phyloP scores from a whole-genome alignment of 2,888 invertebrate species.

The Drosophila atripex region DNA sequence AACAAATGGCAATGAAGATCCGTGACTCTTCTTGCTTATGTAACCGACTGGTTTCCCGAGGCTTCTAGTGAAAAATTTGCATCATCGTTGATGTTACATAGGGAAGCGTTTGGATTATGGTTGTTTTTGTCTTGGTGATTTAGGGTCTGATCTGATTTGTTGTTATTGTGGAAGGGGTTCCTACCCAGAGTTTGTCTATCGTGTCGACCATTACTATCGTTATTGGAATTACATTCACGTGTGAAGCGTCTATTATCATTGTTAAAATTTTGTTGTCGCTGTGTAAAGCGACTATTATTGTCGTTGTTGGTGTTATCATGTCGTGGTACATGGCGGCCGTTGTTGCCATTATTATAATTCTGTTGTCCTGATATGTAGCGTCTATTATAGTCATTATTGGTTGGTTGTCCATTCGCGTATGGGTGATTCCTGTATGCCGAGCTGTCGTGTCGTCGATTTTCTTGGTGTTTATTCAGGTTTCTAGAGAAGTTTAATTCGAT shows the following conservation, averaged over 20 bases:
- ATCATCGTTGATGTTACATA: slow-evolving; percentile 22
- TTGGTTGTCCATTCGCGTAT: slow-evolving; percentile 5
- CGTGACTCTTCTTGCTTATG: too few relatives aligned
- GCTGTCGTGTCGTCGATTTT: slow-evolving; percentile 14
- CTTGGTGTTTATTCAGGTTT: slow-evolving; percentile 16
- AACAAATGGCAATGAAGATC: slow-evolving; percentile 23
- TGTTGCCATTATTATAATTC: too few relatives aligned
- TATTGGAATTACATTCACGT: neutral
- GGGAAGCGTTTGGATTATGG: neutral
- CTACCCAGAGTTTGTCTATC: neutral
- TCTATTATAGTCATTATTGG: slow-evolving; percentile 9
- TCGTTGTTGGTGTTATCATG: slow-evolving; percentile 28
- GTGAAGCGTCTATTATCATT: neutral
- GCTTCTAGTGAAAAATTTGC: slow-evolving; percentile 27
- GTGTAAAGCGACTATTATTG: slow-evolving; percentile 18
- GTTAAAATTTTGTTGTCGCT: slow-evolving; percentile 2
- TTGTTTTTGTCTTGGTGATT: neutral
- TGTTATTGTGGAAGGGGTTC: neutral
- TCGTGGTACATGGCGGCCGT: slow-evolving; percentile 20
- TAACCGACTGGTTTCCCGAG: slow-evolving; percentile 15
- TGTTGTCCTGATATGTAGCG: slow-evolving; percentile 21
- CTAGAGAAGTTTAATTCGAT: slow-evolving; percentile 2
- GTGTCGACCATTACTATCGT: neutral
- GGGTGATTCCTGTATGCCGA: slow-evolving; percentile 6
- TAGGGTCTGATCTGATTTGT: neutral